These are phyloP conservation scores for Trogon surrucura DNA, from an alignment of 2,113 vertebrate species.

Conservation along the genomic window DNA sequence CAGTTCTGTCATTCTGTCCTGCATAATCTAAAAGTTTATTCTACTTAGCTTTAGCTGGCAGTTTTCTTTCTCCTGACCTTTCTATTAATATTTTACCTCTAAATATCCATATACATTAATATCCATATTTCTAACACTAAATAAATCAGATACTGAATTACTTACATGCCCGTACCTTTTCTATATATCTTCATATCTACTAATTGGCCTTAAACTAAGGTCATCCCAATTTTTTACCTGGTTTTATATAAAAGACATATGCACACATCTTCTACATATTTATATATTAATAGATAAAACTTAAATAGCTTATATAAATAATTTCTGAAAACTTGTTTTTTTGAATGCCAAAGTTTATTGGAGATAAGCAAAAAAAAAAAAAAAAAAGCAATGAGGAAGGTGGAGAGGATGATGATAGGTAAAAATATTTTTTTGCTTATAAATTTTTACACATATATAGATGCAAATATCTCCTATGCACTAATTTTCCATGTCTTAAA, in stretches of 20 bases:
- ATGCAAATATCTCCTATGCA: not conserved
- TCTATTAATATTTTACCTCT: not conserved
- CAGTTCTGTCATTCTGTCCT: not conserved
- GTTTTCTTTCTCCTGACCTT: not conserved
- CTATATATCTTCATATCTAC: not conserved
- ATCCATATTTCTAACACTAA: not conserved
- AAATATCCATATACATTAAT: not conserved
- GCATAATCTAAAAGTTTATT: not conserved
- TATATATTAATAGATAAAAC: not conserved
- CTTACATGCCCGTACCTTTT: not conserved
- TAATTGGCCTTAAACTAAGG: not conserved
- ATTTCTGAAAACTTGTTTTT: not conserved
- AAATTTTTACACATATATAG: not conserved
- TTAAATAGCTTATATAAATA: not conserved
- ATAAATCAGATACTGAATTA: not conserved
- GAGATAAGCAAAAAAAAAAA: not conserved
- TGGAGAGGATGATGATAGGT: not conserved
- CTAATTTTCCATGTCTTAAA: not conserved
- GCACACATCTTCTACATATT: not conserved
- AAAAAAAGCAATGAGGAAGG: not conserved
- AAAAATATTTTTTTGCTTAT: not conserved
- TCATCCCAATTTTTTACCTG: not conserved
- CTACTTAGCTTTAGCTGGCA: not conserved
- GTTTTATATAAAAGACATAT: not conserved
- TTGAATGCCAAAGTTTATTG: not conserved